A percentile compares a stretch with the other conserved stretches of the same genome.
Conservation (phyloP, 2,113 vertebrate species). For the Ivindomyrus marchei region DNA sequence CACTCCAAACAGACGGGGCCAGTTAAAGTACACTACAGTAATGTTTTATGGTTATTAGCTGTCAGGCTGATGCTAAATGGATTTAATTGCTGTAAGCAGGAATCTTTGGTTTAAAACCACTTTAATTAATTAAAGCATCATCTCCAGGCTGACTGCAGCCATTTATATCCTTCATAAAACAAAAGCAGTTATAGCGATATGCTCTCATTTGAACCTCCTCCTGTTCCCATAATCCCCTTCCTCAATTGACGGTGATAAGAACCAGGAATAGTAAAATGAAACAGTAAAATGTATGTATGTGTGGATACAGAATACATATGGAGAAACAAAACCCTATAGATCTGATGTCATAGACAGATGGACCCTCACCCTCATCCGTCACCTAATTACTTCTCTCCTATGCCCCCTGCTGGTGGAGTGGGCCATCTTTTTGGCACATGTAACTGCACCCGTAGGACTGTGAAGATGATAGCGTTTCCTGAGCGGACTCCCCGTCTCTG, state of each 20-base stretch:
- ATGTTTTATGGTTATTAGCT: constrained; percentile 12
- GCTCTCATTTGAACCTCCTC: neutral
- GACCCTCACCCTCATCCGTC: neutral
- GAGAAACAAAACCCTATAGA: neutral
- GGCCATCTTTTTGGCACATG: neutral
- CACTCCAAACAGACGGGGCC: neutral
- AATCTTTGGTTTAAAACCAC: constrained; percentile 7
- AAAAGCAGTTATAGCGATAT: neutral
- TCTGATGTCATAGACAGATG: neutral
- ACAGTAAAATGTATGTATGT: neutral
- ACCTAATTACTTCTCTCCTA: neutral
- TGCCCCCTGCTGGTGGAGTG: neutral
- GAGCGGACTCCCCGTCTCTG: neutral
- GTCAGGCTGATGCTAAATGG: neutral
- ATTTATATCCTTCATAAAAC: neutral
- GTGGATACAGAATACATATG: neutral
- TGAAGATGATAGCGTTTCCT: neutral
- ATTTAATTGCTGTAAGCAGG: constrained; percentile 6
- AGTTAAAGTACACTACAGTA: neutral
- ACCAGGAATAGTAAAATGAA: neutral
- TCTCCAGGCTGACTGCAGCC: neutral
- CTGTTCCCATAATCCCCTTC: neutral
- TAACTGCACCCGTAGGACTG: neutral
- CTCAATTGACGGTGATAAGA: neutral
- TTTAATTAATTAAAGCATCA: constrained; percentile 9